Percentiles rank a stretch among this genome's conserved stretches.
Evolutionary conservation across 2,888 invertebrate genomes (phyloP).

Genomic region (Chrysomela aeneicollis): DNA sequence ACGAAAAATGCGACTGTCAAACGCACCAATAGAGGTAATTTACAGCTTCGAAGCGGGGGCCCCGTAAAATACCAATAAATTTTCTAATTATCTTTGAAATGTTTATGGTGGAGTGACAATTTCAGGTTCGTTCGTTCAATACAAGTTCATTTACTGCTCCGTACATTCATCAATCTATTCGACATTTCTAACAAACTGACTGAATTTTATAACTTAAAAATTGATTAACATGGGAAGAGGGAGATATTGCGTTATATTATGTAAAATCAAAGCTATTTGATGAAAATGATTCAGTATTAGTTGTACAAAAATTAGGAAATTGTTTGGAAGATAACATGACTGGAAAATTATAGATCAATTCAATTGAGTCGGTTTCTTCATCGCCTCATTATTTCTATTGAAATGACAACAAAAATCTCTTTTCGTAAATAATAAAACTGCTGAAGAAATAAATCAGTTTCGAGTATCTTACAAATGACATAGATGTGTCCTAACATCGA

Average conservation of each 20-base stretch:
- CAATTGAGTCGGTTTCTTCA: too few relatives aligned
- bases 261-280: too few relatives aligned
- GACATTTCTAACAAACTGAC: background rate
- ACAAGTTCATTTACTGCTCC: background rate
- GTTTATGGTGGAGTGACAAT: conserved; percentile 24
- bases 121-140: conserved; percentile 15
- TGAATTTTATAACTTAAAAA: background rate
- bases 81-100: conserved; percentile 31
- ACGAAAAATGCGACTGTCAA: conserved; percentile 48
- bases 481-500: background rate
- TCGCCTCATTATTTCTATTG: too few relatives aligned
- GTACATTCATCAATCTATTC: background rate
- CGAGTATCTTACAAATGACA: too few relatives aligned
- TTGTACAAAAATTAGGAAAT: too few relatives aligned
- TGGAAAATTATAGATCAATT: too few relatives aligned
- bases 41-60: conserved; percentile 34
- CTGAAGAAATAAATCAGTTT: too few relatives aligned
- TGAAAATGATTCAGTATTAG: too few relatives aligned
- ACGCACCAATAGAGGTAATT: conserved; percentile 47
- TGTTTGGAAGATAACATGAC: too few relatives aligned
- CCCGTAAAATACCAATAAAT: conserved; percentile 33
- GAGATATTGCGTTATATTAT: too few relatives aligned
- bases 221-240: background rate
- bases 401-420: too few relatives aligned
- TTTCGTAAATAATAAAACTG: too few relatives aligned